Percentiles rank a stretch among this genome's conserved stretches.
These are phyloP conservation scores for Vanacampus margaritifer DNA, from an alignment of 2,113 vertebrate genomes.

Conservation along the genomic window DNA sequence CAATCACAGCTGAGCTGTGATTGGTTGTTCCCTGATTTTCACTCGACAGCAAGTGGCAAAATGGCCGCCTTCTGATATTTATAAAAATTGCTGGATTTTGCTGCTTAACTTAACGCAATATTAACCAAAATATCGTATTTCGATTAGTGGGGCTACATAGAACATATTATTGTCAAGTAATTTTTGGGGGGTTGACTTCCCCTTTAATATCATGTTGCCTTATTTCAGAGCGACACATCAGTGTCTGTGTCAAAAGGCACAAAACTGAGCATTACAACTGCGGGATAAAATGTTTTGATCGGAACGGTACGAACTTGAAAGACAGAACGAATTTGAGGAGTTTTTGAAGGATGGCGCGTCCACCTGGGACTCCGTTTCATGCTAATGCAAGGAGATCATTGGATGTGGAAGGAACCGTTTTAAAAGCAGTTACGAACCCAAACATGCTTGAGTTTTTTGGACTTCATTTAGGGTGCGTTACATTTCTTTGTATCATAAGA, in stretches of 20 bases:
- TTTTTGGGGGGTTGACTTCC: too few relatives aligned
- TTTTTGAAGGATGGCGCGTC: conserved; percentile 51
- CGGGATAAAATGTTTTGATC: conserved; percentile 44
- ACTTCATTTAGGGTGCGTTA: conserved; percentile 66
- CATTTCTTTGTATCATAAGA: conserved; percentile 70
- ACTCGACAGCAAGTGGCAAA: too few relatives aligned
- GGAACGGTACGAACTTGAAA: conserved; percentile 48
- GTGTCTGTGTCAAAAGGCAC: conserved; percentile 57
- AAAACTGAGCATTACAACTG: conserved; percentile 33
- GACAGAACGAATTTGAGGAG: conserved; percentile 50
- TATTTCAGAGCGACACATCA: conserved; percentile 63
- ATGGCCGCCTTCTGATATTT: too few relatives aligned
- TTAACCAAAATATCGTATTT: too few relatives aligned
- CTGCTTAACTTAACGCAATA: too few relatives aligned
- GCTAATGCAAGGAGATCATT: conserved; percentile 53
- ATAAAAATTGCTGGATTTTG: too few relatives aligned
- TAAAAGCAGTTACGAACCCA: conserved; percentile 60
- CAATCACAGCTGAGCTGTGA: too few relatives aligned
- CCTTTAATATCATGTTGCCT: conserved; percentile 67
- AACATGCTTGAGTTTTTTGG: conserved; percentile 66
- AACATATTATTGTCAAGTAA: too few relatives aligned
- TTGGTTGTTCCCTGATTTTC: too few relatives aligned
- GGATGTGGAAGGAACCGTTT: conserved; percentile 51
- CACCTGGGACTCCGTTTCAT: conserved; percentile 56
- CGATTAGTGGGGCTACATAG: too few relatives aligned